Conservation (phyloP, 1,140 invertebrate genomes). For the Copidosoma floridanum region DNA sequence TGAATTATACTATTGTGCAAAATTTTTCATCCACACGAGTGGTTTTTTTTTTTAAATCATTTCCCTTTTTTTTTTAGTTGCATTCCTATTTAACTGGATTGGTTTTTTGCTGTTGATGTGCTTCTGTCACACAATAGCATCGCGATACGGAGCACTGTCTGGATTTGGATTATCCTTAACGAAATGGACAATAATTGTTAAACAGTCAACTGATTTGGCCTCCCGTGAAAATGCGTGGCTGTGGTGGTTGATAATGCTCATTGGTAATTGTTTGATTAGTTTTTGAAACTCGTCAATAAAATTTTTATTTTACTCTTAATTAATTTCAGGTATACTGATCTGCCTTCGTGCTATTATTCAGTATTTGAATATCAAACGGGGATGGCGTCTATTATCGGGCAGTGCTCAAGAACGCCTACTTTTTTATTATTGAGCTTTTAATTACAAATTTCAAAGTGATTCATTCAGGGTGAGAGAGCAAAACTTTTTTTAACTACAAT, state of each 20-base stretch:
- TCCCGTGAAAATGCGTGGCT: slow-evolving; percentile 85
- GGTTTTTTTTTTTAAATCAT: neutral
- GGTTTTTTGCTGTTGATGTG: slow-evolving; percentile 89
- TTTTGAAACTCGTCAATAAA: neutral
- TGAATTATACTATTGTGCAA: neutral
- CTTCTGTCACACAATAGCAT: slow-evolving; percentile 91
- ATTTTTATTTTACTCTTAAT: too few relatives aligned
- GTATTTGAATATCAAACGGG: slow-evolving; percentile 86
- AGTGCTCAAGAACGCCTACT: slow-evolving; percentile 81
- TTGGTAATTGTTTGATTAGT: slow-evolving; percentile 62
- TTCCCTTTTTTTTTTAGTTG: slow-evolving; percentile 59
- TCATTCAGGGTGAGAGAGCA: too few relatives aligned
- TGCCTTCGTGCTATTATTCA: slow-evolving; percentile 84
- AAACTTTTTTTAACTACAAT: too few relatives aligned
- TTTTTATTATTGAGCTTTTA: slow-evolving; percentile 73
- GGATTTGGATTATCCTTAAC: slow-evolving; percentile 89
- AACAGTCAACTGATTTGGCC: slow-evolving; percentile 81
- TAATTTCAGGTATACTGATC: slow-evolving; percentile 81
- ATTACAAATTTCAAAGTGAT: slow-evolving; percentile 26
- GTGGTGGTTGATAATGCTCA: slow-evolving; percentile 87
- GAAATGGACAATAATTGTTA: slow-evolving; percentile 93
- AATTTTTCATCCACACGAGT: neutral
- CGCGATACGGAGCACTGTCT: slow-evolving; percentile 86
- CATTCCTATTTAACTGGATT: slow-evolving; percentile 93
- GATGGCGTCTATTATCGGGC: slow-evolving; percentile 81